Base-by-base conservation (phyloP, 2,888 invertebrate species). In the Hololepta plana region DNA sequence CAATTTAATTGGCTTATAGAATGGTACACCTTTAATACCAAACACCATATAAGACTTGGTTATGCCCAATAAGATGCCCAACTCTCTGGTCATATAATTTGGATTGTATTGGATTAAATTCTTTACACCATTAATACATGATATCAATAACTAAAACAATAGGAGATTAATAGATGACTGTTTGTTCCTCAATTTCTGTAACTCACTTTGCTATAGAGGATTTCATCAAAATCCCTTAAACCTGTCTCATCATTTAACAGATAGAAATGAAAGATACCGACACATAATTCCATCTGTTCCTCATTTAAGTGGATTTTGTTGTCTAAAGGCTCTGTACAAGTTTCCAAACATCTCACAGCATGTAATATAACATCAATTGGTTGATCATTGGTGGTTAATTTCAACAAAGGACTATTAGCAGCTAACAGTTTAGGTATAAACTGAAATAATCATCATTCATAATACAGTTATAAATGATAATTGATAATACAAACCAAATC, bases 61-160 rank as follows among this genome's bases (percentile, higher is more conserved):
- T 20, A 70, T 52, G 1, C 73, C 72, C 31, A 75, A 53, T 6
- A 68, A 45, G 35, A 64, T 59, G 14, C 66, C 63, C 4, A 57
- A 34, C 26, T 56, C 42, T 14, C 43, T 37, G 11, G 42, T 39
- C 1, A 50, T 17, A 17, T 7, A 17, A 17, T 17, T 17, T 17
- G 17, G 8, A 6, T 17, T 17, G 8, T 8, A 6, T 8, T 17
- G 17, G 17, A 8, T 17, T 6, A 17, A 17, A 17, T 50, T 50
- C 36, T 52, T 46, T 4, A 56, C 29, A 3, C 55, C 55, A 15
- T 39, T 35, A 12, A 55, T 32, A 29, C 51, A 51, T 6, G 46
- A 40, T 42, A 62, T 60, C 24, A 65, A 43, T 15, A 62, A 53
- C 67, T 69, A 44, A 19, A 50, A 48, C 22, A 24, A 30, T 9